A percentile compares a stretch with the other conserved stretches of the same genome.
Evolutionary conservation across 2,113 vertebrate genomes (phyloP).

Genomic region (Anoura caudifer): DNA sequence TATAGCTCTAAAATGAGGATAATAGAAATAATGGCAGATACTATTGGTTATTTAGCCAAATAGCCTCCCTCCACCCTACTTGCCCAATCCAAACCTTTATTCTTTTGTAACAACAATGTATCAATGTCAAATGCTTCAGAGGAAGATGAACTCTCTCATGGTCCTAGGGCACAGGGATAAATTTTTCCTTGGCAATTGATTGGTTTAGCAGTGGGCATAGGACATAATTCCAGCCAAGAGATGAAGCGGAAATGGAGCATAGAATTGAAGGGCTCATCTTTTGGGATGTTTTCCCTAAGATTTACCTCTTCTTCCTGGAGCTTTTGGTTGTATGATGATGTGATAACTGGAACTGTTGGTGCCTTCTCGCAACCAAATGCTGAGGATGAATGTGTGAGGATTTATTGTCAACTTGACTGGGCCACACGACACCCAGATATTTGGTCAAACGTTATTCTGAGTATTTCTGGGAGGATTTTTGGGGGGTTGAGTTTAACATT

Average conservation of each 20-base stretch:
- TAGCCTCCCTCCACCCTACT: neutral
- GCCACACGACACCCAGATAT: neutral
- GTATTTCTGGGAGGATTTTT: neutral
- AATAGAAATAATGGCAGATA: neutral
- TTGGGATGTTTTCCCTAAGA: neutral
- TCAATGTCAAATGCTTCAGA: neutral
- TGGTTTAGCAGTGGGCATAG: neutral
- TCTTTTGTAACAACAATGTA: neutral
- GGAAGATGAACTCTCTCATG: neutral
- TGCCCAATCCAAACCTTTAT: neutral
- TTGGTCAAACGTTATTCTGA: neutral
- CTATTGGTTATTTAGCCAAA: neutral
- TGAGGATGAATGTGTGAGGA: neutral
- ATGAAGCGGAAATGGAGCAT: neutral
- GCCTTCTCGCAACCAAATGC: neutral
- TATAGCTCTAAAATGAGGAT: neutral
- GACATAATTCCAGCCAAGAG: neutral
- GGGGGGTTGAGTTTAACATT: neutral
- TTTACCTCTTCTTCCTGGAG: neutral
- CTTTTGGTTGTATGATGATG: neutral
- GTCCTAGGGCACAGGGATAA: neutral
- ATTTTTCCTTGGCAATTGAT: neutral
- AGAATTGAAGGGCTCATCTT: neutral
- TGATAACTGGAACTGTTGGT: neutral
- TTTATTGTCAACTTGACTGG: neutral